phyloP scores from a whole-genome alignment of 2,888 invertebrate genomes.

The Campoplex capitator region DNA sequence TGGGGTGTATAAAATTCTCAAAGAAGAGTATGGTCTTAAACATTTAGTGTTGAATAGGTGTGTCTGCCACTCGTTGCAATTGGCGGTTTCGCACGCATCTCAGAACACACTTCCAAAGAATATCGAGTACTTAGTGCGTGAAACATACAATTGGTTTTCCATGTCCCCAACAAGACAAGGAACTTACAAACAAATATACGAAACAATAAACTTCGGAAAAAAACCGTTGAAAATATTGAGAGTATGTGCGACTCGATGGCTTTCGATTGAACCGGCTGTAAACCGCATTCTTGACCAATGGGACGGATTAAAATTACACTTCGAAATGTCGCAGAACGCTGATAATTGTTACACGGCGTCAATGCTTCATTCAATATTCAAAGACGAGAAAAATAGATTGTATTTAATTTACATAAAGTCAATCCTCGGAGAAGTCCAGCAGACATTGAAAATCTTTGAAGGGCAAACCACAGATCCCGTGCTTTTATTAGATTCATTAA shows the following conservation, averaged over 20 bases:
- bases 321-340: background rate
- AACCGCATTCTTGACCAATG: conserved; percentile 74
- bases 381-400: background rate
- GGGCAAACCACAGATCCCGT: conserved; percentile 5
- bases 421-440: conserved; percentile 15
- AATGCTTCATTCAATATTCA: background rate
- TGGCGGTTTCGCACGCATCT: conserved; percentile 76
- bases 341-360: background rate
- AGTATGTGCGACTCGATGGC: conserved; percentile 73
- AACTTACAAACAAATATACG: conserved; percentile 73
- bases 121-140: conserved; percentile 75
- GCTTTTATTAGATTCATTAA: conserved; percentile 11
- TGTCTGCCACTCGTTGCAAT: conserved; percentile 72
- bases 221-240: conserved; percentile 76
- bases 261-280: conserved; percentile 76
- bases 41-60: conserved; percentile 72
- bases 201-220: conserved; percentile 75
- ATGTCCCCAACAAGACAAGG: conserved; percentile 72
- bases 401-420: conserved; percentile 1
- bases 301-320: conserved; percentile 74
- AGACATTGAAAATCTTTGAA: conserved; percentile 5
- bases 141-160: conserved; percentile 76
- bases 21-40: conserved; percentile 69
- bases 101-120: conserved; percentile 75
- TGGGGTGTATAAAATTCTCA: conserved; percentile 73